Evolutionary conservation across 1,140 invertebrate genomes (phyloP).

Genomic region (Cyclargus thomasi): DNA sequence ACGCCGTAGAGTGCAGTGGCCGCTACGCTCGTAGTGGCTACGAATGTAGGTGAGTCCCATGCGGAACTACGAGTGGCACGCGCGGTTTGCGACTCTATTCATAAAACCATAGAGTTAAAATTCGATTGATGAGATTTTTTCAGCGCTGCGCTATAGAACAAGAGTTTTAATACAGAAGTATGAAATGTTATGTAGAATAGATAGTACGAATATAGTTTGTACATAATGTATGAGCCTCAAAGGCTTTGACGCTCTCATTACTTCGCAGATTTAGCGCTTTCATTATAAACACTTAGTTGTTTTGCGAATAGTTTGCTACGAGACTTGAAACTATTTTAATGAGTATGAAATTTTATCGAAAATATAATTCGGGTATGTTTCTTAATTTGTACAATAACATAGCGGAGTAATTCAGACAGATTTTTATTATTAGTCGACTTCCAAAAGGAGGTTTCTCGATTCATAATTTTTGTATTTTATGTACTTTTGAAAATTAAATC

Average conservation of each 20-base stretch:
- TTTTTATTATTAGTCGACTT: too few relatives aligned
- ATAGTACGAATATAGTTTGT: background rate
- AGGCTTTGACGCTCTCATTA: slow-evolving; percentile 16
- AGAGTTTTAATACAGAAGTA: background rate
- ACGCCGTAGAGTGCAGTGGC: slow-evolving; percentile 62
- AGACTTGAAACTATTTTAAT: too few relatives aligned
- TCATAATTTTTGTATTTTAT: too few relatives aligned
- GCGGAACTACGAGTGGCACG: slow-evolving; percentile 17
- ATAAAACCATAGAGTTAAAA: background rate
- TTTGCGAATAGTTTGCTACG: too few relatives aligned
- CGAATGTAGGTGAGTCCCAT: slow-evolving; percentile 35
- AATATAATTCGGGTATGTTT: too few relatives aligned
- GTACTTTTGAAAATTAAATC: too few relatives aligned
- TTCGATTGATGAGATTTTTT: background rate
- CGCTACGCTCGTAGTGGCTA: slow-evolving; percentile 51
- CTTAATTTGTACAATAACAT: too few relatives aligned
- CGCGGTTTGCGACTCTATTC: background rate
- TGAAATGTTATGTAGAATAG: background rate
- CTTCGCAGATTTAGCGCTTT: background rate
- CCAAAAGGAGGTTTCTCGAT: too few relatives aligned
- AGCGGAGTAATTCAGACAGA: too few relatives aligned
- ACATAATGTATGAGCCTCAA: slow-evolving; percentile 8
- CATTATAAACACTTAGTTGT: too few relatives aligned
- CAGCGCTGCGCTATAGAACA: background rate
- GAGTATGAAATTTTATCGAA: too few relatives aligned